Evolutionary conservation across 2,888 invertebrate genomes (phyloP).

Genomic region (Mayetiola destructor): DNA sequence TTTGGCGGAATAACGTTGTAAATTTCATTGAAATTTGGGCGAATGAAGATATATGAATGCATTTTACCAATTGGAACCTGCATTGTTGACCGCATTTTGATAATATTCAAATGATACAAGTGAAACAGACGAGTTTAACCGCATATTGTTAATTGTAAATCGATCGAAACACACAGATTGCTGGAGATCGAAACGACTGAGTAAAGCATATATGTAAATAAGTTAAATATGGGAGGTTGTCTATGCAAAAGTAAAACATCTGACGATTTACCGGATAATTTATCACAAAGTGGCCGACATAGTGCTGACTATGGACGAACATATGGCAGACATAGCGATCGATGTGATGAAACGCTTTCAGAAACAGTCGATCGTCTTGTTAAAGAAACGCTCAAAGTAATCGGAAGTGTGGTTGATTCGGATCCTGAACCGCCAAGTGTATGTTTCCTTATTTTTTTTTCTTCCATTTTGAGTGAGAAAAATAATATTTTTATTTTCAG

Average conservation of each 20-base stretch:
- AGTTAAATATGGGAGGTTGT: constrained; percentile 53
- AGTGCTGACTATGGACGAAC: constrained; percentile 5
- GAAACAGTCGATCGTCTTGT: constrained; percentile 56
- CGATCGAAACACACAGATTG: too few relatives aligned
- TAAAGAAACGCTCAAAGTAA: constrained; percentile 62
- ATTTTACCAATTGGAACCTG: too few relatives aligned
- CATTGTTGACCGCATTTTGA: too few relatives aligned
- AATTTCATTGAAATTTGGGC: too few relatives aligned
- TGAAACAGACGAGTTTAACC: too few relatives aligned
- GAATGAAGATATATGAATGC: too few relatives aligned
- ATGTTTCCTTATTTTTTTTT: neutral
- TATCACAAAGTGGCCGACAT: constrained; percentile 20
- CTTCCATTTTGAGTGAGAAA: neutral
- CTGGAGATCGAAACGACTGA: neutral
- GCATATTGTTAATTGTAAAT: too few relatives aligned
- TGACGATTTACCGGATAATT: constrained; percentile 36
- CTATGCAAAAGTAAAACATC: constrained; percentile 53
- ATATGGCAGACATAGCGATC: constrained; percentile 11
- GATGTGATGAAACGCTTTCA: constrained; percentile 25
- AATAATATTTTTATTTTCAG: neutral
- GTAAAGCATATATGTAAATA: neutral
- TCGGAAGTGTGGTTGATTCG: constrained; percentile 44
- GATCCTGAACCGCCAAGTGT: constrained; percentile 76
- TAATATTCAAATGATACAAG: too few relatives aligned
- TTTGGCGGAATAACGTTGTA: too few relatives aligned